phyloP scores from a whole-genome alignment of 2,888 invertebrate species.

The Ariolimax columbianus region DNA sequence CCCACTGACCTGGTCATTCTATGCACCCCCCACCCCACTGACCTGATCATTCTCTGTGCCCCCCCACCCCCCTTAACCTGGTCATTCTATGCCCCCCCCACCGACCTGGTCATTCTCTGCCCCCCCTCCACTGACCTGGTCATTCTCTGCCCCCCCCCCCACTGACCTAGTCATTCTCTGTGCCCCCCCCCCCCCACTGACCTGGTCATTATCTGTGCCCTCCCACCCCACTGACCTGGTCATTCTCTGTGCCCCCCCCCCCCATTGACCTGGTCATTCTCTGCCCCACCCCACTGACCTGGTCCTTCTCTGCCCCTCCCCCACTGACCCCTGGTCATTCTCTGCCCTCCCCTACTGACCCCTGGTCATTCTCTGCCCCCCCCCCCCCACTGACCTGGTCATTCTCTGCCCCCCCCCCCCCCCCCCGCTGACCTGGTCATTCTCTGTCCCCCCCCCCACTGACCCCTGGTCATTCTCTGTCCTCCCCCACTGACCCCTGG shows the following conservation, averaged over 20 bases:
- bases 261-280: background rate
- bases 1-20: background rate
- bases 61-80: background rate
- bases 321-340: conserved; percentile 85
- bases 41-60: background rate
- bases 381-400: background rate
- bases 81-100: background rate
- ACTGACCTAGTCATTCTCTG: background rate
- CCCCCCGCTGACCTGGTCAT: background rate
- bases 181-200: background rate
- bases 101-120: background rate
- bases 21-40: background rate
- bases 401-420: background rate
- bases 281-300: conserved; percentile 80
- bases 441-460: background rate
- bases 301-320: conserved; percentile 87
- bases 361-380: no score
- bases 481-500: background rate
- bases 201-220: background rate
- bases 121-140: background rate
- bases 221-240: background rate
- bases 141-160: background rate
- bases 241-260: background rate
- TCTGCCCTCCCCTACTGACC: no score
- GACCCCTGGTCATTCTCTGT: background rate